These are phyloP conservation scores for Platysteira castanea DNA, from an alignment of 2,113 vertebrate genomes.

Conservation along the genomic window DNA sequence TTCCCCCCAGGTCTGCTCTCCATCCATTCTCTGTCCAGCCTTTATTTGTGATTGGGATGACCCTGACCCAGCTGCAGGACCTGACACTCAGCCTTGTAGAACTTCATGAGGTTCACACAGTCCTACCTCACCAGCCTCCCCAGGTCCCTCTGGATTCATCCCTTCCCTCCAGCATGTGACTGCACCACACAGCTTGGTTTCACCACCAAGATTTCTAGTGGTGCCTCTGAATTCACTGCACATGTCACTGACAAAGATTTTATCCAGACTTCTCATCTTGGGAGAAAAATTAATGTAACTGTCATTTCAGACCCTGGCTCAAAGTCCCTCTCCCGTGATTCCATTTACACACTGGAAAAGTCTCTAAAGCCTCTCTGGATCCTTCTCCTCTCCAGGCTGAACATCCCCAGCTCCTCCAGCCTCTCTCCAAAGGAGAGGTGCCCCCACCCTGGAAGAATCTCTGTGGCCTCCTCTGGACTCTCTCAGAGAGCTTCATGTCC, in stretches of 20 bases:
- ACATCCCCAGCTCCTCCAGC: neutral
- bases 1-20: neutral
- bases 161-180: neutral
- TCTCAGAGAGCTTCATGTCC: accelerated
- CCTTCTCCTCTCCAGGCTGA: neutral
- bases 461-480: neutral
- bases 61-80: neutral
- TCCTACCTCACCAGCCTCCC: neutral
- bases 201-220: neutral
- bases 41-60: neutral
- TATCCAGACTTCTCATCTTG: too few species aligned
- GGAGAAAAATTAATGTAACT: too few species aligned
- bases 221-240: too few species aligned
- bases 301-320: too few species aligned
- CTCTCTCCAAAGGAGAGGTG: neutral
- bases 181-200: neutral
- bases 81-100: accelerated
- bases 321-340: too few species aligned
- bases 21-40: neutral
- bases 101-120: too few species aligned
- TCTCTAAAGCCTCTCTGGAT: neutral
- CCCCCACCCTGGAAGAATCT: accelerated
- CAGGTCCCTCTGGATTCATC: neutral
- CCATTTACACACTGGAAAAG: too few species aligned
- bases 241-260: too few species aligned